Evolutionary conservation across 2,113 vertebrate genomes (phyloP).

Genomic region (Laterallus jamaicensis): DNA sequence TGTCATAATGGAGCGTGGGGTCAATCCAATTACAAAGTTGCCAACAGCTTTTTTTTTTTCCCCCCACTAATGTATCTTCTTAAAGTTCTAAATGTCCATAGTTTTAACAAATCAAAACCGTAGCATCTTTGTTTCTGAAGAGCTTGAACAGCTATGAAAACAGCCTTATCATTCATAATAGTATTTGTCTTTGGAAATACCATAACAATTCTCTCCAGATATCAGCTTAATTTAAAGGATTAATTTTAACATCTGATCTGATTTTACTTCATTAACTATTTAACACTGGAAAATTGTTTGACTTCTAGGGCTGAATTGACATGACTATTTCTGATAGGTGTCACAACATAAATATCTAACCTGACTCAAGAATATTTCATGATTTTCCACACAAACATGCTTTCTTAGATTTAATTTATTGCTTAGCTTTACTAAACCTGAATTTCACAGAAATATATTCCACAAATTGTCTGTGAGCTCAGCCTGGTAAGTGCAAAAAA

Average conservation of each 20-base stretch:
- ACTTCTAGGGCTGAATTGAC: slow-evolving; percentile 25
- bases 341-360: slow-evolving; percentile 68
- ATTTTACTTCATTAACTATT: slow-evolving; percentile 27
- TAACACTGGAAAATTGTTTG: slow-evolving; percentile 63
- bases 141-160: slow-evolving; percentile 9
- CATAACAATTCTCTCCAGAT: slow-evolving; percentile 20
- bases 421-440: background rate
- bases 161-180: background rate
- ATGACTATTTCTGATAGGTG: slow-evolving; percentile 49
- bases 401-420: background rate
- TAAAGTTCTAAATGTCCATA: background rate
- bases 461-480: background rate
- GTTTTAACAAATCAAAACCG: slow-evolving; percentile 15
- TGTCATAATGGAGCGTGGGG: background rate
- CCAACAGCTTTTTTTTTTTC: background rate
- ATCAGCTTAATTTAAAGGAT: slow-evolving; percentile 51
- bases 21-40: slow-evolving; percentile 45
- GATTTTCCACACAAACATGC: slow-evolving; percentile 18
- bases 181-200: slow-evolving; percentile 26
- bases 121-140: slow-evolving; percentile 22
- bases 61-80: background rate
- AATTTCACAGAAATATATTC: background rate
- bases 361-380: slow-evolving; percentile 53
- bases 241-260: slow-evolving; percentile 48
- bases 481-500: background rate